Conservation (phyloP, 2,113 vertebrate genomes). For the Myxocyprinus asiaticus region DNA sequence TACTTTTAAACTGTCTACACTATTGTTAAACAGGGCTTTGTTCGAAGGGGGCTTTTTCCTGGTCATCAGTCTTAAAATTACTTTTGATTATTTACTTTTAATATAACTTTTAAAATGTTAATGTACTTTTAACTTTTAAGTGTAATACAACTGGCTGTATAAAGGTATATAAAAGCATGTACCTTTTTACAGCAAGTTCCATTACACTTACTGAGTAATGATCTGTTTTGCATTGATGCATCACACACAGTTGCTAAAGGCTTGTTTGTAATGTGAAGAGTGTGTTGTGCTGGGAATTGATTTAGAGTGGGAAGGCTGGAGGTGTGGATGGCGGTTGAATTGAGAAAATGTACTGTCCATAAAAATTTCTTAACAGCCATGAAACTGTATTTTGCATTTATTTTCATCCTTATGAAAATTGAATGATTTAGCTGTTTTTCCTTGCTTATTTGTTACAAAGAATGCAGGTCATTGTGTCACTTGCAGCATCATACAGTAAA, state of each 20-base stretch:
- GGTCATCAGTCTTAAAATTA: constrained; percentile 8
- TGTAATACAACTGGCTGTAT: no score
- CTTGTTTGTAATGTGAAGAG: constrained; percentile 10
- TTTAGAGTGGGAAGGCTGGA: constrained; percentile 3
- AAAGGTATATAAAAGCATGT: background rate
- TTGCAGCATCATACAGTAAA: no score
- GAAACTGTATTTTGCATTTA: no score
- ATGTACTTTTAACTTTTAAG: no score
- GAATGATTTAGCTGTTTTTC: no score
- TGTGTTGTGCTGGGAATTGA: constrained; percentile 13
- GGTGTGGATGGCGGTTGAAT: background rate
- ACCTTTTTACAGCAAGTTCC: background rate
- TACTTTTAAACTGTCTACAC: constrained; percentile 60
- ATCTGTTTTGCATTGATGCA: constrained; percentile 3
- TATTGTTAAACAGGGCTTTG: constrained; percentile 1
- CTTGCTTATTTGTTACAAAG: no score
- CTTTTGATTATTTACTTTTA: no score
- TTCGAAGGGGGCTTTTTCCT: background rate
- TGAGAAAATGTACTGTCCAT: background rate
- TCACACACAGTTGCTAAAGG: constrained; percentile 1
- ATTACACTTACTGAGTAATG: background rate
- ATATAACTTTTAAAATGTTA: no score
- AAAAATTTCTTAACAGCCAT: background rate
- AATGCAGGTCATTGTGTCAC: no score
- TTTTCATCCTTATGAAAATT: no score